Conservation (phyloP, 1,140 invertebrate species). For the Streblospio benedicti region DNA sequence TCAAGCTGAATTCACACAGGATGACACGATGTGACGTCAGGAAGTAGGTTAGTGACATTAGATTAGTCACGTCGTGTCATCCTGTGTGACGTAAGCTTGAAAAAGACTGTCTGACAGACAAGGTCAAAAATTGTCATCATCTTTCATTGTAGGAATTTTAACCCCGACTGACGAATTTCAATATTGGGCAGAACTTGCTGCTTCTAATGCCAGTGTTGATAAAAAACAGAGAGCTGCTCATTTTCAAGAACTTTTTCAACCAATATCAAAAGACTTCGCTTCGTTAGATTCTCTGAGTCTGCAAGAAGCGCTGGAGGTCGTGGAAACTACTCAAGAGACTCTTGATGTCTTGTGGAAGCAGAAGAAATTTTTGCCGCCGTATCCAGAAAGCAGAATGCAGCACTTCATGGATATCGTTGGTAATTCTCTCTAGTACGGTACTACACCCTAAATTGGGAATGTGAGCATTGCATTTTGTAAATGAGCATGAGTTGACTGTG, state of each 20-base stretch:
- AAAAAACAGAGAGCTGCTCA: conserved; percentile 31
- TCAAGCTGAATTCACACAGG: too few species aligned
- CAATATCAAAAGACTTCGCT: conserved; percentile 43
- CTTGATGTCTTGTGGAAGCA: conserved; percentile 86
- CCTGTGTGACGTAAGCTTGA: too few species aligned
- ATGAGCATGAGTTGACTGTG: too few species aligned
- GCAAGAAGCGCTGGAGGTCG: conserved; percentile 47
- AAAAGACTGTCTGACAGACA: too few species aligned
- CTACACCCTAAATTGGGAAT: too few species aligned
- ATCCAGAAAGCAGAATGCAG: conserved; percentile 73
- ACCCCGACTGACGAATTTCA: conserved; percentile 51
- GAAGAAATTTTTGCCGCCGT: conserved; percentile 57
- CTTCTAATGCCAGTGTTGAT: conserved; percentile 26
- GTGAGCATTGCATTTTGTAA: too few species aligned
- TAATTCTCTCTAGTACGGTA: conserved; percentile 19
- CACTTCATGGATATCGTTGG: conserved; percentile 79
- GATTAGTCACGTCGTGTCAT: too few species aligned
- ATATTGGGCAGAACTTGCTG: conserved; percentile 49
- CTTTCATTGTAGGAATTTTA: conserved; percentile 43
- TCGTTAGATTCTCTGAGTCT: conserved; percentile 40
- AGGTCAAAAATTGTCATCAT: too few species aligned
- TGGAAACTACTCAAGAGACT: conserved; percentile 48
- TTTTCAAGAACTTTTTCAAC: conserved; percentile 39
- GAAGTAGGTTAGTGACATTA: too few species aligned
- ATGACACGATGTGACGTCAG: too few species aligned